Conservation (phyloP, 2,888 invertebrate genomes). For the Thelaira solivaga region DNA sequence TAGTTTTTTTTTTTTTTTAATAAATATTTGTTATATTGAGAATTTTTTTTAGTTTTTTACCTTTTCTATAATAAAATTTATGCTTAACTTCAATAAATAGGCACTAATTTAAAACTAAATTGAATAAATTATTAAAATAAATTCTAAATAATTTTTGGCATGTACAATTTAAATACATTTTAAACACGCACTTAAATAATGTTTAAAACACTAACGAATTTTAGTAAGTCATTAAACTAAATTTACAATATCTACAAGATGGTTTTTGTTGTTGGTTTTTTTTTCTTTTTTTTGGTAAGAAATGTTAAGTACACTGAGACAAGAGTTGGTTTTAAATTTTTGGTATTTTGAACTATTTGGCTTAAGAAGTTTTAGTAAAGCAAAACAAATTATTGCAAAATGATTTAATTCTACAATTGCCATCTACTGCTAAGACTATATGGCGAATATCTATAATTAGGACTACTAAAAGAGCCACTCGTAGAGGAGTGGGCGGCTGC, state of each 20-base stretch:
- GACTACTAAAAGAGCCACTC: slow-evolving; percentile 75
- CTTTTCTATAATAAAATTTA: slow-evolving; percentile 29
- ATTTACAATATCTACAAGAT: slow-evolving; percentile 51
- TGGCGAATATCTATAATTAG: slow-evolving; percentile 77
- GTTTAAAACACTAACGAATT: slow-evolving; percentile 51
- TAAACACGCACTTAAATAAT: slow-evolving; percentile 45
- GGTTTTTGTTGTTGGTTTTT: too few relatives aligned
- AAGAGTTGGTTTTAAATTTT: slow-evolving; percentile 14
- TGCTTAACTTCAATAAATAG: slow-evolving; percentile 56
- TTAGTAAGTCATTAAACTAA: slow-evolving; percentile 3
- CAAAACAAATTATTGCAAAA: not conserved
- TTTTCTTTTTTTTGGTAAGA: too few relatives aligned
- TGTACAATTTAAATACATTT: slow-evolving; percentile 29
- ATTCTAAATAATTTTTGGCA: slow-evolving; percentile 50
- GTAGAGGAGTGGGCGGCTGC: slow-evolving; percentile 71
- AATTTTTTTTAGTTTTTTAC: slow-evolving; percentile 34
- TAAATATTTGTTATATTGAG: slow-evolving; percentile 26
- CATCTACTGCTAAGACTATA: slow-evolving; percentile 77
- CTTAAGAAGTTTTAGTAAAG: slow-evolving; percentile 2
- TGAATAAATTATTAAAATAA: slow-evolving; percentile 41
- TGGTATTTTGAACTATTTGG: slow-evolving; percentile 49
- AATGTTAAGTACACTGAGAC: slow-evolving; percentile 43
- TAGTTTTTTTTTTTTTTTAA: slow-evolving; percentile 29
- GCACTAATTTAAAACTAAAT: slow-evolving; percentile 52
- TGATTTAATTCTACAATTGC: slow-evolving; percentile 71